Evolutionary conservation across 2,888 invertebrate genomes (phyloP).

Genomic region (Dryobota labecula): DNA sequence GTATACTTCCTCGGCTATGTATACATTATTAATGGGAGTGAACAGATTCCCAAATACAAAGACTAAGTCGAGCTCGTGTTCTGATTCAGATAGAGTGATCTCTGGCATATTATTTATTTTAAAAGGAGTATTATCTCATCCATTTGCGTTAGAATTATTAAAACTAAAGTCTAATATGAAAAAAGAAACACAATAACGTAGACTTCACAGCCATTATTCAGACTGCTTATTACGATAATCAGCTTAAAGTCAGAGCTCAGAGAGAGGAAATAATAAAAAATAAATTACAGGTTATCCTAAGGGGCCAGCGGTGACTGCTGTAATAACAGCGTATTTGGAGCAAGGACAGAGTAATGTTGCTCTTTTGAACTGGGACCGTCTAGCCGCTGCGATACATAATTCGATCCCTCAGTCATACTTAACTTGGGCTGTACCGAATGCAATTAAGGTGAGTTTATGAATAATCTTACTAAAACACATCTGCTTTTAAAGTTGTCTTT

Average conservation of each 20-base stretch:
- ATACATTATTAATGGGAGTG: neutral
- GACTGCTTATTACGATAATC: constrained; percentile 42
- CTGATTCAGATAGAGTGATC: neutral
- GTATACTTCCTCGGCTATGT: neutral
- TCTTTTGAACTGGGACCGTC: constrained; percentile 83
- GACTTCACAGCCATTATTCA: constrained; percentile 21
- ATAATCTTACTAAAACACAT: neutral
- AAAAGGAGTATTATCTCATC: neutral
- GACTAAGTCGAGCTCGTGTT: neutral
- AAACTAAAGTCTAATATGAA: neutral
- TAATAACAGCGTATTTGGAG: constrained; percentile 77
- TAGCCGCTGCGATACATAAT: constrained; percentile 75
- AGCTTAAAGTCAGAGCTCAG: constrained; percentile 33
- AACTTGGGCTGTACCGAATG: constrained; percentile 85
- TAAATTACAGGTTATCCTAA: constrained; percentile 77
- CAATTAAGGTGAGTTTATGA: constrained; percentile 74
- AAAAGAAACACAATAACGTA: neutral
- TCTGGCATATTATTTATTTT: neutral
- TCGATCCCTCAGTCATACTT: constrained; percentile 77
- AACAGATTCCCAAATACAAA: constrained; percentile 1
- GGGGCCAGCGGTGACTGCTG: constrained; percentile 79
- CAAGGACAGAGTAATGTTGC: constrained; percentile 78
- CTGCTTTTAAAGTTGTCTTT: no score
- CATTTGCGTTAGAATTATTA: neutral
- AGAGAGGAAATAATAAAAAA: constrained; percentile 59